These are phyloP conservation scores for Coregonus sp. DNA, from an alignment of 2,797 vertebrate species.

Conservation along the genomic window DNA sequence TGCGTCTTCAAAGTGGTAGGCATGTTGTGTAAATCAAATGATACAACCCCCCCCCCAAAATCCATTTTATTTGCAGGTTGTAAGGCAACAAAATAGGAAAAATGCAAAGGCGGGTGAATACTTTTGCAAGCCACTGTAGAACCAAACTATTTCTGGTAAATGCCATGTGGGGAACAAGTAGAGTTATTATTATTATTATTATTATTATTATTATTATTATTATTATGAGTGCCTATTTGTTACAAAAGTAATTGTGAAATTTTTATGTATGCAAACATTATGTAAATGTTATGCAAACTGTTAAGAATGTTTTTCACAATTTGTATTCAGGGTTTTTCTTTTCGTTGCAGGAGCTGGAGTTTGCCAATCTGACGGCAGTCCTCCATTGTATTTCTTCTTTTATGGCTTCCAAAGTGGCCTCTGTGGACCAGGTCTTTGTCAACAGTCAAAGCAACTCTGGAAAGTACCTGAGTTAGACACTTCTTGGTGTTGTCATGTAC, in stretches of 20 bases:
- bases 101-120: no score
- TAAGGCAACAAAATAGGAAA: no score
- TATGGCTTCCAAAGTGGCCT: slow-evolving; percentile 93
- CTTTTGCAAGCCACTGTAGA: no score
- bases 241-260: not conserved
- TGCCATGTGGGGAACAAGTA: not conserved
- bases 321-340: not conserved
- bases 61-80: no score
- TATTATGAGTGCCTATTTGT: not conserved
- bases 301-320: not conserved
- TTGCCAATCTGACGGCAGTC: slow-evolving; percentile 87
- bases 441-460: slow-evolving; percentile 82
- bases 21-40: no score
- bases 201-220: not conserved
- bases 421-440: slow-evolving; percentile 89
- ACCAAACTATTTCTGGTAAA: not conserved
- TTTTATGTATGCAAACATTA: not conserved
- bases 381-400: slow-evolving; percentile 93
- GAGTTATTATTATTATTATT: not conserved
- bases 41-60: no score
- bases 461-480: slow-evolving; percentile 79
- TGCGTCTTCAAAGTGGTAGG: no score
- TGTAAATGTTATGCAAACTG: not conserved
- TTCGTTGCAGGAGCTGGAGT: slow-evolving; percentile 87
- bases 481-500: slow-evolving; percentile 46